Percentiles rank a stretch among this genome's conserved stretches.
phyloP scores from a whole-genome alignment of 92 coral and sea anemone genomes.

The Meandrina meandrites region DNA sequence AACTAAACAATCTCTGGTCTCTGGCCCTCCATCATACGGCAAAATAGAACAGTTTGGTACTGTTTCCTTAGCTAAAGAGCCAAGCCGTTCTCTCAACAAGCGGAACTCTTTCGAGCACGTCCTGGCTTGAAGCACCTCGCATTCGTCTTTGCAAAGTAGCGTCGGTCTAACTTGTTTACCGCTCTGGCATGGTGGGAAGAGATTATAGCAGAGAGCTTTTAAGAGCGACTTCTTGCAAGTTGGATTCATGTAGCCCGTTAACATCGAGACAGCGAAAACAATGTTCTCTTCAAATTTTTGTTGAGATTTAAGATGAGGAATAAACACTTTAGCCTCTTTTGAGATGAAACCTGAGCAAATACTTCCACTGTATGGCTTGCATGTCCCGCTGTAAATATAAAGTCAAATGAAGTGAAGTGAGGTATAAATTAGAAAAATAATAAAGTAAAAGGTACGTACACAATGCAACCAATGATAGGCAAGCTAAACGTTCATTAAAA shows the following conservation, averaged over 20 bases:
- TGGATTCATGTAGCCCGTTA: slow-evolving; percentile 57
- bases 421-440: background rate
- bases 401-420: background rate
- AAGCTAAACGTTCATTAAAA: background rate
- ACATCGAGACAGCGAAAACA: slow-evolving; percentile 32
- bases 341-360: slow-evolving; percentile 52
- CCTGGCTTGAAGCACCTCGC: slow-evolving; percentile 76
- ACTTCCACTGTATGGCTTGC: slow-evolving; percentile 72
- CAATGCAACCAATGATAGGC: background rate
- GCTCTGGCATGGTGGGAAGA: slow-evolving; percentile 79
- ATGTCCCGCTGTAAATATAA: slow-evolving; percentile 63
- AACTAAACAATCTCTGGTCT: slow-evolving; percentile 59
- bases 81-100: slow-evolving; percentile 47
- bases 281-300: slow-evolving; percentile 60
- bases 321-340: slow-evolving; percentile 47
- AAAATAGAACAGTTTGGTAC: slow-evolving; percentile 76
- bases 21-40: slow-evolving; percentile 36
- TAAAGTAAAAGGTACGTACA: background rate
- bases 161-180: slow-evolving; percentile 43
- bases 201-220: slow-evolving; percentile 81
- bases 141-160: slow-evolving; percentile 79
- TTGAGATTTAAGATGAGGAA: slow-evolving; percentile 57
- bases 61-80: slow-evolving; percentile 51
- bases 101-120: slow-evolving; percentile 89
- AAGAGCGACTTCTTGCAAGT: slow-evolving; percentile 64